Conservation (phyloP, 2,888 invertebrate genomes). For the Noctua comes region DNA sequence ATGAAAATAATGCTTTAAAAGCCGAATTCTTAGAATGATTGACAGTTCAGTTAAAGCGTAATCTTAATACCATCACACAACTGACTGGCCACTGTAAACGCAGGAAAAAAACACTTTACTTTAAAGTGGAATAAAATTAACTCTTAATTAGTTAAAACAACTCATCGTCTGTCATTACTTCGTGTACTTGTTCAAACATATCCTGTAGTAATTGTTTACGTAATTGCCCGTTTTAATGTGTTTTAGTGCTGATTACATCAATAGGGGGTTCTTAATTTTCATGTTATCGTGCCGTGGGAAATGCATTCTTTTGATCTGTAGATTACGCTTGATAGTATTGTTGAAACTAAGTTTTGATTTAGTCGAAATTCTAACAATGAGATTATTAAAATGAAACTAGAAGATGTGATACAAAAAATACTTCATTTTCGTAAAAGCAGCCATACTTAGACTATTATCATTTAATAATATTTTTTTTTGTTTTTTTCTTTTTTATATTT, state of each 20-base stretch:
- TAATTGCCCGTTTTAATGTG: constrained; percentile 59
- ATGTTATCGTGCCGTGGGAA: constrained; percentile 54
- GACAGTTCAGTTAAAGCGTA: not conserved
- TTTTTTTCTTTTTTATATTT: too few relatives aligned
- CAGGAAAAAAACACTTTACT: constrained; percentile 39
- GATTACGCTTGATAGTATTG: constrained; percentile 30
- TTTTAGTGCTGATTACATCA: constrained; percentile 55
- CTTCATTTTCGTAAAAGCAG: not conserved
- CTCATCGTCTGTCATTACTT: constrained; percentile 60
- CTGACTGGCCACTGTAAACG: constrained; percentile 1
- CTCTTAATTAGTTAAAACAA: constrained; percentile 43
- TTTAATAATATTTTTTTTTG: too few relatives aligned
- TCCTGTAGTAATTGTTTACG: constrained; percentile 61
- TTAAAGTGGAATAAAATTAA: constrained; percentile 36
- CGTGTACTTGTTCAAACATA: constrained; percentile 58
- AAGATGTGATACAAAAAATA: not conserved
- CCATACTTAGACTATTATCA: not conserved
- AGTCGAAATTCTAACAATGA: constrained; percentile 17
- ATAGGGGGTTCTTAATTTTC: constrained; percentile 38
- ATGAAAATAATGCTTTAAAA: not conserved
- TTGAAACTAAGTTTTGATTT: constrained; percentile 34
- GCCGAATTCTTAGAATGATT: not conserved
- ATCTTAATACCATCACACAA: constrained; percentile 9
- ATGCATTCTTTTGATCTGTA: constrained; percentile 53
- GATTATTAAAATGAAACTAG: constrained; percentile 7